Percentiles rank a stretch among this genome's conserved stretches.
These are phyloP conservation scores for Caenorhabditis elegans DNA, from an alignment of 1,140 invertebrate species.

Conservation along the genomic window WBcel235 BX284605.5:20284001-20284500, in stretches of 20 bases:
- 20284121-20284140: too few relatives aligned
- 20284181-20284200: too few relatives aligned
- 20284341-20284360: background rate
- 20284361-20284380: conserved; percentile 29
- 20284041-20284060: too few relatives aligned
- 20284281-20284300: conserved; percentile 38
- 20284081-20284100: too few relatives aligned
- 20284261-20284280: conserved; percentile 9
- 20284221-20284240: background rate
- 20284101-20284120: too few relatives aligned
- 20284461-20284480: conserved; percentile 12
- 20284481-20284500: background rate
- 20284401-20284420: conserved; percentile 45
- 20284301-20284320: conserved; percentile 41
- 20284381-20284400: conserved; percentile 33
- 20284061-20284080: too few relatives aligned
- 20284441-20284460: conserved; percentile 38
- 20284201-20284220: too few relatives aligned
- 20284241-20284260: conserved; percentile 21
- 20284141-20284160: too few relatives aligned
- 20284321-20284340: conserved; percentile 38
- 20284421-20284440: conserved; percentile 42
- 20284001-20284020: too few relatives aligned
- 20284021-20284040: too few relatives aligned
- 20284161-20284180: too few relatives aligned